phyloP scores from a whole-genome alignment of 2,888 invertebrate species.

The Pimpla rufipes region DNA sequence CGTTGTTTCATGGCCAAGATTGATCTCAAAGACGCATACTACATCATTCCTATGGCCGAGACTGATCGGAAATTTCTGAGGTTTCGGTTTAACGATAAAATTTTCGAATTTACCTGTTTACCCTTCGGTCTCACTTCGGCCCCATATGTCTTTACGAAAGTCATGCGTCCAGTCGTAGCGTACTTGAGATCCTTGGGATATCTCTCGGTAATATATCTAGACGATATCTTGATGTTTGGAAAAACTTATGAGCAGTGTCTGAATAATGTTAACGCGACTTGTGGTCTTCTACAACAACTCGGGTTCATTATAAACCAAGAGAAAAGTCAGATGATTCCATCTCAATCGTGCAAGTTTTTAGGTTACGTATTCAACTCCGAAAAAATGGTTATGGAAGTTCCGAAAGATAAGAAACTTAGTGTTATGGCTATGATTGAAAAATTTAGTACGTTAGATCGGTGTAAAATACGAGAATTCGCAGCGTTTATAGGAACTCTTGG shows the following conservation, averaged over 20 bases:
- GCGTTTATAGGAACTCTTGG: constrained; percentile 34
- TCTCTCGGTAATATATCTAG: constrained; percentile 56
- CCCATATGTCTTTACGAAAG: constrained; percentile 55
- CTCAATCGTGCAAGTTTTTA: neutral
- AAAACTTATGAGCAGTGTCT: constrained; percentile 22
- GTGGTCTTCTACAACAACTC: constrained; percentile 25
- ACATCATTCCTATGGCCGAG: constrained; percentile 38
- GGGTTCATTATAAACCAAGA: constrained; percentile 55
- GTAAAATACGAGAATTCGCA: constrained; percentile 25
- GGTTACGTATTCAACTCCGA: constrained; percentile 42
- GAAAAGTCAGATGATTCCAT: constrained; percentile 40
- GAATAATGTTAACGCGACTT: constrained; percentile 22
- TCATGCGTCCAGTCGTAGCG: constrained; percentile 48
- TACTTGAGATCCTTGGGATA: constrained; percentile 39
- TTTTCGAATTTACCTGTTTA: constrained; percentile 49
- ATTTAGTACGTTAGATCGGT: constrained; percentile 26
- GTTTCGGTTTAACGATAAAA: constrained; percentile 15
- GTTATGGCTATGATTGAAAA: constrained; percentile 15
- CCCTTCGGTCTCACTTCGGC: constrained; percentile 45
- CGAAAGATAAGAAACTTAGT: constrained; percentile 15
- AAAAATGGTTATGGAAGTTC: constrained; percentile 43
- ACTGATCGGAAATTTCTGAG: constrained; percentile 48
- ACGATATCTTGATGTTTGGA: constrained; percentile 53
- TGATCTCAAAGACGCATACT: constrained; percentile 55
- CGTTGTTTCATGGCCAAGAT: constrained; percentile 45